Conservation (phyloP, 92 coral and sea anemone species). For the Bergia sp. region DNA sequence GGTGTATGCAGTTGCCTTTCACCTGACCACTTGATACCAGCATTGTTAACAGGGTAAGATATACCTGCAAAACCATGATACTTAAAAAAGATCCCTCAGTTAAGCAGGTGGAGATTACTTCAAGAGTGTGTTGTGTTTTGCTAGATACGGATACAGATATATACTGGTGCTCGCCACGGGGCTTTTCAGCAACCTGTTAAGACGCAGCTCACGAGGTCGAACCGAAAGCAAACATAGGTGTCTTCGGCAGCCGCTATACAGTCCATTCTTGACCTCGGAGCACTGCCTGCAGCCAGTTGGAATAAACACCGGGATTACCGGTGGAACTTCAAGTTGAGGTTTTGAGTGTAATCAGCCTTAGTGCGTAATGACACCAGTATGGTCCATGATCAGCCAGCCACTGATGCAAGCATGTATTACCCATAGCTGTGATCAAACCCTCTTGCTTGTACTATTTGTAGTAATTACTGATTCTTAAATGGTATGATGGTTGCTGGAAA, state of each 20-base stretch:
- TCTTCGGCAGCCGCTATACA: no score
- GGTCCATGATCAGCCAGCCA: background rate
- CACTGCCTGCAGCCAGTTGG: no score
- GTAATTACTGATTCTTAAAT: background rate
- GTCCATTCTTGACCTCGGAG: no score
- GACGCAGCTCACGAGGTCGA: no score
- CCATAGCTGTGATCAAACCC: background rate
- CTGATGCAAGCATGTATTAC: background rate
- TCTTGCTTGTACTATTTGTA: no score
- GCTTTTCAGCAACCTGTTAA: no score
- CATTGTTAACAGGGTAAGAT: slow-evolving; percentile 67
- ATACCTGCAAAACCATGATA: background rate
- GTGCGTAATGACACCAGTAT: background rate
- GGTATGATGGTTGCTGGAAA: background rate
- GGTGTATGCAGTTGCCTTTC: slow-evolving; percentile 79
- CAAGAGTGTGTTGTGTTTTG: background rate
- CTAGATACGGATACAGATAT: no score
- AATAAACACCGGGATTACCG: no score
- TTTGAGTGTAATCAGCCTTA: background rate
- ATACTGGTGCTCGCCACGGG: no score
- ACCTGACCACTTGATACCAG: slow-evolving; percentile 67
- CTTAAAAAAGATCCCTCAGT: background rate
- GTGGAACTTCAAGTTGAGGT: background rate
- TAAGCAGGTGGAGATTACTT: background rate
- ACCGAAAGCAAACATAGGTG: no score